Evolutionary conservation across 2,888 invertebrate genomes (phyloP).

Genomic region (Cartodere bifasciata): DNA sequence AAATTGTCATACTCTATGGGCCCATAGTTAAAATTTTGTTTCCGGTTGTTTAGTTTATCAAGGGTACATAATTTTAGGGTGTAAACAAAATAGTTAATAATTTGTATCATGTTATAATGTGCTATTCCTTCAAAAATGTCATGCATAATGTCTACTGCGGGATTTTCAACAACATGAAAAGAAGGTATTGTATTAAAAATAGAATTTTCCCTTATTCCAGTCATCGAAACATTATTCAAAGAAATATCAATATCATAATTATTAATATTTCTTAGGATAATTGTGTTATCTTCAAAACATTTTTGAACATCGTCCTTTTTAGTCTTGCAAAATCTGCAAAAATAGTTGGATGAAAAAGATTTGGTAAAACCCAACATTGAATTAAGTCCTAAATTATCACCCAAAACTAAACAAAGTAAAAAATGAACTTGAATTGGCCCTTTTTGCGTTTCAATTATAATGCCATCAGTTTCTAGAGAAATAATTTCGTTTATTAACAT

Average conservation of each 20-base stretch:
- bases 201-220: conserved; percentile 2
- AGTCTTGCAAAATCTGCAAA: conserved; percentile 14
- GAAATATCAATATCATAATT: conserved; percentile 1
- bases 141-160: conserved; percentile 3
- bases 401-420: too few relatives aligned
- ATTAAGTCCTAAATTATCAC: conserved; percentile 13
- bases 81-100: conserved; percentile 1
- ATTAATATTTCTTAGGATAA: conserved; percentile 2
- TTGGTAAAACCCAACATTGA: conserved; percentile 12
- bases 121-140: conserved; percentile 11
- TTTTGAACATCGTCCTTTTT: conserved; percentile 6
- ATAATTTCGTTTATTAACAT: too few relatives aligned
- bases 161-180: conserved; percentile 3
- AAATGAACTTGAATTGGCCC: too few relatives aligned
- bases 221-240: conserved; percentile 1
- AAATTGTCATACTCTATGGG: conserved; percentile 6
- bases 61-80: conserved; percentile 1
- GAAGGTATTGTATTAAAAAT: neutral
- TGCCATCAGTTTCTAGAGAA: too few relatives aligned
- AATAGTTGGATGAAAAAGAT: conserved; percentile 12
- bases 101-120: conserved; percentile 2
- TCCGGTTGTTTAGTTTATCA: conserved; percentile 3
- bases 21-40: conserved; percentile 8
- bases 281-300: conserved; percentile 1
- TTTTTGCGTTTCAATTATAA: too few relatives aligned